A percentile compares a stretch with the other conserved stretches of the same genome.
Evolutionary conservation across 2,113 vertebrate species (phyloP).

Genomic region (Bos indicus): DNA sequence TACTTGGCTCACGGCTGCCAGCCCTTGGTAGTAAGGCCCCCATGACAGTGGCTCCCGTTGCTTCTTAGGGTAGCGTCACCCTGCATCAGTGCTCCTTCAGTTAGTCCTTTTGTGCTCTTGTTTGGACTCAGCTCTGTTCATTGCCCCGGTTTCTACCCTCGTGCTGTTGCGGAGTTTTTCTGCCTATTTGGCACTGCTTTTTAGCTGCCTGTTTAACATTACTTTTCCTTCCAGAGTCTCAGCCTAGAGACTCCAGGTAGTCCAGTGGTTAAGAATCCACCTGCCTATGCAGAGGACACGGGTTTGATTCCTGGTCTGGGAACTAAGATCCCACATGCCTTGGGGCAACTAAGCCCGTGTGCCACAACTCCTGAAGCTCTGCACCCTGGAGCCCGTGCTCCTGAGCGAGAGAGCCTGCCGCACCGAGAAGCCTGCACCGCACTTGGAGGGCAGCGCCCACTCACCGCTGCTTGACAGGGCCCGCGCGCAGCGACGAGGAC

Average conservation of each 20-base stretch:
- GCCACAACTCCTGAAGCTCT: not conserved
- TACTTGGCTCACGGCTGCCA: not conserved
- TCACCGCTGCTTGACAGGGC: accelerated
- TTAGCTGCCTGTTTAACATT: not conserved
- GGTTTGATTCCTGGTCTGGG: not conserved
- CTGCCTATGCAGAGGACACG: not conserved
- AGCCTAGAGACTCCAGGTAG: not conserved
- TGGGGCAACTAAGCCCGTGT: not conserved
- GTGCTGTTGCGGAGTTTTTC: not conserved
- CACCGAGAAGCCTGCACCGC: not conserved
- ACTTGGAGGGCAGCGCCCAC: not conserved
- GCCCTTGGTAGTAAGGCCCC: not conserved
- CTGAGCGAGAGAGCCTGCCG: accelerated
- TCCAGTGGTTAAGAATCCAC: not conserved
- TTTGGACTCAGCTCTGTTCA: not conserved
- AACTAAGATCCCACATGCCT: not conserved
- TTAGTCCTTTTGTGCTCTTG: not conserved
- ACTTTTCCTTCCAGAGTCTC: not conserved
- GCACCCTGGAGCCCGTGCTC: accelerated
- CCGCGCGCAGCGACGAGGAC: not conserved
- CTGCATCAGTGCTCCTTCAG: not conserved
- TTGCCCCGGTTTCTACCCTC: not conserved
- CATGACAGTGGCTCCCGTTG: no score
- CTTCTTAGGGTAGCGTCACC: not conserved
- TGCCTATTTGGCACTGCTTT: not conserved